phyloP scores from a whole-genome alignment of 2,888 invertebrate genomes.

The Eristalinus aeneus region DNA sequence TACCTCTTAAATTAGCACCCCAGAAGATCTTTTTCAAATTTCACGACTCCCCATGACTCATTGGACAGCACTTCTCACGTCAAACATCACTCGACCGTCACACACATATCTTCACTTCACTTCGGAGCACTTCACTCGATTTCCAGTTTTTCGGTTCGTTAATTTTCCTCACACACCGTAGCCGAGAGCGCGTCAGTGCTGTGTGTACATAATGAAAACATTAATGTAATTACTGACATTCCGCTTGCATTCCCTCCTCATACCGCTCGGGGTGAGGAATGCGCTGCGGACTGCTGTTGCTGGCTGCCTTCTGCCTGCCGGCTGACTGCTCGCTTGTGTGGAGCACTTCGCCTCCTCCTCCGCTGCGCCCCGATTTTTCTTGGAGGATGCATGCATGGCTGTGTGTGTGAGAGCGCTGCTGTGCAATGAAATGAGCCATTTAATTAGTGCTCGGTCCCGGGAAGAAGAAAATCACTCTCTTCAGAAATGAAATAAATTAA shows the following conservation, averaged over 20 bases:
- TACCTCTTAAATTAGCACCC: no score
- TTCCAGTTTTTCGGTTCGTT: background rate
- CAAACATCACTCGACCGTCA: background rate
- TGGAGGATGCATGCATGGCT: background rate
- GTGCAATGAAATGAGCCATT: slow-evolving; percentile 34
- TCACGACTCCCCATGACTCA: background rate
- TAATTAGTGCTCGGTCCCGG: slow-evolving; percentile 26
- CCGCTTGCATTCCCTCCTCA: slow-evolving; percentile 18
- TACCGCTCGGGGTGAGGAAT: slow-evolving; percentile 4
- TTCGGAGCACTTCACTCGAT: background rate
- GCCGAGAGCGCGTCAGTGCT: background rate
- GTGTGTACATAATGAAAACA: slow-evolving; percentile 16
- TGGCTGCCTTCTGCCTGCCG: no score
- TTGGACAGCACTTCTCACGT: no score
- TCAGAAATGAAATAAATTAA: slow-evolving; percentile 27
- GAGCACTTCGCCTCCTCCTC: background rate
- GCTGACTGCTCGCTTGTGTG: background rate
- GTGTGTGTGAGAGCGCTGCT: slow-evolving; percentile 3
- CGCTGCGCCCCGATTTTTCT: background rate
- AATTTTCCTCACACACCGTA: background rate
- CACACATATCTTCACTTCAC: background rate
- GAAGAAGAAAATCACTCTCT: slow-evolving; percentile 7
- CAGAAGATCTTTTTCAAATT: background rate
- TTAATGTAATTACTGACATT: slow-evolving; percentile 40
- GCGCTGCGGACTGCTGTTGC: background rate